Evolutionary conservation across 2,888 invertebrate genomes (phyloP).

Genomic region (Clivina fossor): DNA sequence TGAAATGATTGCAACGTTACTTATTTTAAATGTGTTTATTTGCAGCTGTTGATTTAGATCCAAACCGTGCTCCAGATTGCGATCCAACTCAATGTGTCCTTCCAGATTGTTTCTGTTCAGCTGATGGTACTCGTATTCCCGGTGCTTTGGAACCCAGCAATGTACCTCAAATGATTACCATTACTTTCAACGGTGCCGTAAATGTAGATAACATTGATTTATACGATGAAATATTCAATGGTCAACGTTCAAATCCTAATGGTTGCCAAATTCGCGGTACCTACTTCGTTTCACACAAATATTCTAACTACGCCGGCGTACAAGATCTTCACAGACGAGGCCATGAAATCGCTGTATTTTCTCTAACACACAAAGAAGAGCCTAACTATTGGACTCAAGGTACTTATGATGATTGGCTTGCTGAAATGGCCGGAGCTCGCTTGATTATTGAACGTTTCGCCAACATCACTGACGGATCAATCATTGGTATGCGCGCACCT

Average conservation of each 20-base stretch:
- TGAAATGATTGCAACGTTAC: constrained; percentile 1
- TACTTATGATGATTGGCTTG: constrained; percentile 87
- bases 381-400: constrained; percentile 89
- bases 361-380: constrained; percentile 89
- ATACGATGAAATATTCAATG: constrained; percentile 87
- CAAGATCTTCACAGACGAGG: constrained; percentile 88
- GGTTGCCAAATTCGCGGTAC: constrained; percentile 87
- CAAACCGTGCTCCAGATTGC: constrained; percentile 89
- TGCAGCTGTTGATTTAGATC: constrained; percentile 88
- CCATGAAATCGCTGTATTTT: constrained; percentile 90
- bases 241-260: constrained; percentile 82
- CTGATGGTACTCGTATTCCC: constrained; percentile 87
- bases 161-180: constrained; percentile 91
- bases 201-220: constrained; percentile 92
- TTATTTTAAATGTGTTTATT: background rate
- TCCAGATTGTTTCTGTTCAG: constrained; percentile 92
- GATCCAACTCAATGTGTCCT: constrained; percentile 85
- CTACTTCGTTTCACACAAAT: constrained; percentile 91
- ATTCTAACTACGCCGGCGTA: constrained; percentile 86
- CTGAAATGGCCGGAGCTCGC: constrained; percentile 91
- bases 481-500: constrained; percentile 86
- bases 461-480: constrained; percentile 88
- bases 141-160: constrained; percentile 79
- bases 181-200: constrained; percentile 90
- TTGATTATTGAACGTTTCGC: constrained; percentile 86